A percentile compares a stretch with the other conserved stretches of the same genome.
These are phyloP conservation scores for Mimas tiliae DNA, from an alignment of 2,888 invertebrate species.

Conservation along the genomic window DNA sequence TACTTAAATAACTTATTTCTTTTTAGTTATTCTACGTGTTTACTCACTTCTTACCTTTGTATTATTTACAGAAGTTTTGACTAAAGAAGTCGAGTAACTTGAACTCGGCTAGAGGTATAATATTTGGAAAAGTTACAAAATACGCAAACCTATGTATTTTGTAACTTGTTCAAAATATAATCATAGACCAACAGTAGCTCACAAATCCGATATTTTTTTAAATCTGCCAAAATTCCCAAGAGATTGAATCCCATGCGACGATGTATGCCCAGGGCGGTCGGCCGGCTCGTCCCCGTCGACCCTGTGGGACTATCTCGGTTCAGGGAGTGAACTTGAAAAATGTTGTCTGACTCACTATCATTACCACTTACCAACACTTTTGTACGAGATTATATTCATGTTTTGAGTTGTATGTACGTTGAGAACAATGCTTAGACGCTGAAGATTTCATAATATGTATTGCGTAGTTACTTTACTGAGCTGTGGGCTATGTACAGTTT, in stretches of 20 bases:
- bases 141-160: no score
- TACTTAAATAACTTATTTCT: no score
- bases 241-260: conserved; percentile 83
- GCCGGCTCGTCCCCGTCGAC: conserved; percentile 48
- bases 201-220: conserved; percentile 62
- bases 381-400: background rate
- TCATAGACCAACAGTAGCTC: no score
- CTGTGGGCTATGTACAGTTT: no score
- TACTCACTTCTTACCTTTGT: no score
- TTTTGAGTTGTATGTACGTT: background rate
- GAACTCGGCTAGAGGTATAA: no score
- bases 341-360: conserved; percentile 42
- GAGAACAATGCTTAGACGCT: background rate
- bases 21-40: no score
- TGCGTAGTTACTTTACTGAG: no score
- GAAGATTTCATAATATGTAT: background rate
- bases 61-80: no score
- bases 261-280: conserved; percentile 55
- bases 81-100: no score
- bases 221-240: conserved; percentile 73
- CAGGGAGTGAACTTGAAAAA: conserved; percentile 69
- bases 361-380: conserved; percentile 27
- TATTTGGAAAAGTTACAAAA: conserved; percentile 17
- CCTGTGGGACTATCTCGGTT: conserved; percentile 62
- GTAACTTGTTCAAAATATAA: no score